These are phyloP conservation scores for Balaeniceps rex DNA, from an alignment of 2,113 vertebrate genomes.

Conservation along the genomic window DNA sequence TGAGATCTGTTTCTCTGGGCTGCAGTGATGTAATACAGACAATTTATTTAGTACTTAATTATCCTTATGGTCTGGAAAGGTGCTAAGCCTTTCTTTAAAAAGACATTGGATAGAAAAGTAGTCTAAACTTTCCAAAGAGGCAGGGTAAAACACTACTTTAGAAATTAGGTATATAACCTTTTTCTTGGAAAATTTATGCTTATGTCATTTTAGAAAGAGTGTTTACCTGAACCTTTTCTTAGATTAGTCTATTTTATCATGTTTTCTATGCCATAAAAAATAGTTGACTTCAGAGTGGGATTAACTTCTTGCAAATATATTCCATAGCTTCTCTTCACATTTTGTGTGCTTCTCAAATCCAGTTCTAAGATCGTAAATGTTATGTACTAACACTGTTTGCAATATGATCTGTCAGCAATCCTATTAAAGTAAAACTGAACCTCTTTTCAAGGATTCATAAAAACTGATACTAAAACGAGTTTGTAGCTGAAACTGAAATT, in stretches of 20 bases:
- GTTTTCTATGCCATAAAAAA: not conserved
- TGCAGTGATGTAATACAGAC: not conserved
- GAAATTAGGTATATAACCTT: not conserved
- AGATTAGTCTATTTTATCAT: not conserved
- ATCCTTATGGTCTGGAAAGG: not conserved
- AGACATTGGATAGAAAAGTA: not conserved
- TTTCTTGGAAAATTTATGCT: not conserved
- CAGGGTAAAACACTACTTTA: not conserved
- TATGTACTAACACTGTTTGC: not conserved
- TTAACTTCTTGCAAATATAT: not conserved
- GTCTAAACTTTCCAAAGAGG: not conserved
- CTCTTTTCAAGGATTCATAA: not conserved
- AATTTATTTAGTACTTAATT: not conserved
- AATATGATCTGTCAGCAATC: not conserved
- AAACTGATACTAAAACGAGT: not conserved
- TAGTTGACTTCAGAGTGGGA: not conserved
- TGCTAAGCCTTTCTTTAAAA: not conserved
- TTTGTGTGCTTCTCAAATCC: not conserved
- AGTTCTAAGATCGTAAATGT: not conserved
- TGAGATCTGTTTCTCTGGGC: not conserved
- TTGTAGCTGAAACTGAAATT: not conserved
- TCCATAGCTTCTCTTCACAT: not conserved
- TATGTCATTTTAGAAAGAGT: not conserved
- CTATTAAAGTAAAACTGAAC: not conserved
- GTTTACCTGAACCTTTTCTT: not conserved